Evolutionary conservation across 1,140 invertebrate genomes (phyloP).

Genomic region (Drosophila neocordata): DNA sequence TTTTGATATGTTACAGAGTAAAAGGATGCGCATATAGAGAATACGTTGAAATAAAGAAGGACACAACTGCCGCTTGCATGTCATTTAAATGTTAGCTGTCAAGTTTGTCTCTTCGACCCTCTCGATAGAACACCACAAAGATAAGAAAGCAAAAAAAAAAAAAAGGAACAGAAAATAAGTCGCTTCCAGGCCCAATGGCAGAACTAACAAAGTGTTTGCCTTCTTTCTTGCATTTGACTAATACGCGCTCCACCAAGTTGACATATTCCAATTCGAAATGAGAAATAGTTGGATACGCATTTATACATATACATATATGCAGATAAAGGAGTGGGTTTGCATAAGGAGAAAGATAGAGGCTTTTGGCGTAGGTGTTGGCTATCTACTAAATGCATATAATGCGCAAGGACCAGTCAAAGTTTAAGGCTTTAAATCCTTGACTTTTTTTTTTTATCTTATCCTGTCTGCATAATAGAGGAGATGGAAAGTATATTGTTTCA

Average conservation of each 20-base stretch:
- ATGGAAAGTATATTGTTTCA: constrained; percentile 6
- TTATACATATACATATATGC: too few species aligned
- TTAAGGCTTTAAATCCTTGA: constrained; percentile 7
- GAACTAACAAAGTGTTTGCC: constrained; percentile 10
- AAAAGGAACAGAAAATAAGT: constrained; percentile 14
- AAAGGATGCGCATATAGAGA: constrained; percentile 19
- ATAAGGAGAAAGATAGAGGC: not conserved
- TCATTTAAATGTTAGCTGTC: constrained; percentile 59
- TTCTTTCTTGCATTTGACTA: constrained; percentile 61
- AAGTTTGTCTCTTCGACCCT: constrained; percentile 11
- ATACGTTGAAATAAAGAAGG: constrained; percentile 13
- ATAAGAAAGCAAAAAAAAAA: too few species aligned
- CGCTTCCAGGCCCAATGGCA: constrained; percentile 29
- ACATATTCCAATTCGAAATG: constrained; percentile 68
- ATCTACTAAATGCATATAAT: not conserved
- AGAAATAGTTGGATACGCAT: constrained; percentile 60
- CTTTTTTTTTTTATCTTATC: not conserved
- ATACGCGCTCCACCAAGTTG: constrained; percentile 56
- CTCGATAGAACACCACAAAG: constrained; percentile 41
- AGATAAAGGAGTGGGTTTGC: not conserved
- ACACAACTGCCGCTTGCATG: constrained; percentile 51
- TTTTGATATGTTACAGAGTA: constrained; percentile 67
- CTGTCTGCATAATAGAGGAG: not conserved
- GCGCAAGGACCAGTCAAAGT: not conserved
- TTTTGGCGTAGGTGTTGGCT: not conserved